Base-by-base conservation (phyloP, 2,113 vertebrate species). In the Thomomys bottae region DNA sequence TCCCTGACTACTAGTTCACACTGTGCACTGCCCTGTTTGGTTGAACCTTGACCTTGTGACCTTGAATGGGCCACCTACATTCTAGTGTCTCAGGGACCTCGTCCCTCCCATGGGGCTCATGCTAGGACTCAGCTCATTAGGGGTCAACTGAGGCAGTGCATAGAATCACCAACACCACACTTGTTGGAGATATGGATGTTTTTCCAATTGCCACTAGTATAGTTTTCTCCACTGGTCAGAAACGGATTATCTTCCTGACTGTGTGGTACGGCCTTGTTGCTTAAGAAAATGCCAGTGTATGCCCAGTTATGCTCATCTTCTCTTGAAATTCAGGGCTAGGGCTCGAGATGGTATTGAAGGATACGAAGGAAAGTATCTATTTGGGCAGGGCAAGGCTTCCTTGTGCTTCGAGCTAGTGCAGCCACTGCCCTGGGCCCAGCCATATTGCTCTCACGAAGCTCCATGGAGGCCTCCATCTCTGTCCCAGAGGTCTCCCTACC, bases 161-260 rank as follows among this genome's bases (percentile, higher is more conserved):
- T 6, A 4, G 6, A 38, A 57, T 66, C 2, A 1, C 34, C 5
- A 36, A 34, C 59, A 28, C n/a, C 1, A 32, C 0, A 2, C 34
- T 61, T 42, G 4, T 9, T 40, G 40, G 0, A 5, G 8, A 11
- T 12, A 4, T 7, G 26, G 32, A 18, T 2, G 10, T 36, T 49
- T 61, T 49, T 49, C 57, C 49, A 30, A 9, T 21, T 17, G 34
- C 12, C 0, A 2, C n/a, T 18, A 0, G 0, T 1, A 3, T 5
- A 2, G 2, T 23, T 67, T 66, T 71, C 64, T n/a, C 76, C 40
- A 2, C 2, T 20, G 24, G 20, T 84, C 67, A 20, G 87, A 90
- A 66, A 26, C 3, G 61, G 18, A 3, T 24, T 3, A 8, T 7
- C 23, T 11, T 9, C 3, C 0, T 26, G 28, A 15, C 20, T 28